Conservation (phyloP, 2,113 vertebrate genomes). For the Phalacrocorax aristotelis region DNA sequence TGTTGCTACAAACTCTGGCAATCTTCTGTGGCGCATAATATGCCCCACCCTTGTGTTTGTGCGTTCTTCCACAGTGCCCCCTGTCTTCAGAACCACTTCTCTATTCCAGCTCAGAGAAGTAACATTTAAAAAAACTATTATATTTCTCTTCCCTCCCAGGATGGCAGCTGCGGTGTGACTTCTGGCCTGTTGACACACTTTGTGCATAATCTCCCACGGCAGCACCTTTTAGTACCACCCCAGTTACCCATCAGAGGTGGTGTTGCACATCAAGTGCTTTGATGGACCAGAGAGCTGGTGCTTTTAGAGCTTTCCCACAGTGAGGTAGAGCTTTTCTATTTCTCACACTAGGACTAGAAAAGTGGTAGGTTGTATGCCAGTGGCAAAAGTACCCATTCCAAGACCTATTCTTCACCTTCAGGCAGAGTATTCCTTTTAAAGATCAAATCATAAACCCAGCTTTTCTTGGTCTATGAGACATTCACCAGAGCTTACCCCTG, state of each 20-base stretch:
- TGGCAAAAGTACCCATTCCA: not conserved
- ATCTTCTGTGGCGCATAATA: not conserved
- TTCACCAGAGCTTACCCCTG: not conserved
- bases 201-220: accelerated
- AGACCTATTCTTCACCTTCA: not conserved
- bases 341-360: not conserved
- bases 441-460: not conserved
- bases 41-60: not conserved
- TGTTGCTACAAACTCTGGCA: not conserved
- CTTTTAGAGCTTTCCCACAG: not conserved
- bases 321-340: not conserved
- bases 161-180: not conserved
- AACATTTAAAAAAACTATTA: not conserved
- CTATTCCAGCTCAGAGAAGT: not conserved
- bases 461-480: not conserved
- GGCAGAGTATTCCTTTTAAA: not conserved
- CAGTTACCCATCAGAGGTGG: accelerated
- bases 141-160: not conserved
- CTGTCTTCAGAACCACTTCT: not conserved
- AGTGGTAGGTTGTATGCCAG: not conserved
- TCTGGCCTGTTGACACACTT: not conserved
- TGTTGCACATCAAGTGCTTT: not conserved
- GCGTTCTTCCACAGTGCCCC: not conserved
- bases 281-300: no score
- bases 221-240: not conserved